Evolutionary conservation across 1,140 invertebrate species (phyloP).

Genomic region (Cotesia glomerata): DNA sequence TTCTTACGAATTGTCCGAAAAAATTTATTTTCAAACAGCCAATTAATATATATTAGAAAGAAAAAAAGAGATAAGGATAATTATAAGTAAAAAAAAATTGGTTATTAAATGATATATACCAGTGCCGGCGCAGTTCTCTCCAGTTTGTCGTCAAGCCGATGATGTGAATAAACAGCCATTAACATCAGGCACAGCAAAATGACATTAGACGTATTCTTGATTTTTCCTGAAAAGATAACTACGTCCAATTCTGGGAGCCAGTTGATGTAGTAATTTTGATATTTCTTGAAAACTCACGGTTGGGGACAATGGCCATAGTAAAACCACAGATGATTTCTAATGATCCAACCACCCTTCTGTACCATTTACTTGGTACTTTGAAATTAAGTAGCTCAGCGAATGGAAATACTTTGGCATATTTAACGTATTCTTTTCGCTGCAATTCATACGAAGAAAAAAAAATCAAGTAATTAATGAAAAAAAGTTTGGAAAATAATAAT

Average conservation of each 20-base stretch:
- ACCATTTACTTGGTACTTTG: constrained; percentile 92
- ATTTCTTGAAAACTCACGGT: constrained; percentile 70
- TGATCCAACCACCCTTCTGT: constrained; percentile 84
- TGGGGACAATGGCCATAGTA: constrained; percentile 86
- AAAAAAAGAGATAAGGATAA: no score
- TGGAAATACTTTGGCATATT: constrained; percentile 96
- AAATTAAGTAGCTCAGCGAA: constrained; percentile 80
- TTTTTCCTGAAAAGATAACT: constrained; percentile 71
- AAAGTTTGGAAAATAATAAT: no score
- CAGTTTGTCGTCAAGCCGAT: constrained; percentile 90
- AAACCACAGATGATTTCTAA: constrained; percentile 90
- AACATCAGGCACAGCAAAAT: constrained; percentile 83
- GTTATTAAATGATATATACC: constrained; percentile 57
- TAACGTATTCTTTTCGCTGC: constrained; percentile 95
- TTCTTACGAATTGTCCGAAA: no score
- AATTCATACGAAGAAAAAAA: constrained; percentile 54
- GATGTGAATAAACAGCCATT: constrained; percentile 90
- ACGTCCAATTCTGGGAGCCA: not conserved
- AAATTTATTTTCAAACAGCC: no score
- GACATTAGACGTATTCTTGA: constrained; percentile 88
- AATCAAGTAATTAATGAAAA: not conserved
- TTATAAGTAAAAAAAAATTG: not conserved
- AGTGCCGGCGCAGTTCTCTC: constrained; percentile 90
- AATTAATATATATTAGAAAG: no score
- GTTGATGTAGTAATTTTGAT: constrained; percentile 22